These are phyloP conservation scores for Trissoscelio sp. DNA, from an alignment of 2,888 invertebrate genomes.

Conservation along the genomic window DNA sequence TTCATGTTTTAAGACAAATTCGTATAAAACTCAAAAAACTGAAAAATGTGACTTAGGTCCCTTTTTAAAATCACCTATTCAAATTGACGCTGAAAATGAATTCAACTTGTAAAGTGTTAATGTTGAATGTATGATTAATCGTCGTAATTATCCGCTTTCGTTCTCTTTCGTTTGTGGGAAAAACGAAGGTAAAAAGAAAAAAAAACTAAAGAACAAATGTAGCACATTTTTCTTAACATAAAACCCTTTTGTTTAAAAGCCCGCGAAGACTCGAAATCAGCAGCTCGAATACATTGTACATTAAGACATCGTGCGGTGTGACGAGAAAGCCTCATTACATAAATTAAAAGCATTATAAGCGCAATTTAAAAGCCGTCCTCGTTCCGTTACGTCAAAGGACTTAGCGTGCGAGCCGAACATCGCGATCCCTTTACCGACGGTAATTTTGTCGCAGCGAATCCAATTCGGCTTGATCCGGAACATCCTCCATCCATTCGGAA, in stretches of 20 bases:
- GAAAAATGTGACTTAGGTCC: too few species aligned
- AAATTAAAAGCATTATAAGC: constrained; percentile 29
- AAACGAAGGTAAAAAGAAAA: too few species aligned
- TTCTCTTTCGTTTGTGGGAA: too few species aligned
- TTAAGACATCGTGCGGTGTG: not conserved
- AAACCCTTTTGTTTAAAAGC: not conserved
- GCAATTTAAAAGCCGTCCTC: constrained; percentile 16
- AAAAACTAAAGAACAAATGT: too few species aligned
- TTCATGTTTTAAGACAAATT: too few species aligned
- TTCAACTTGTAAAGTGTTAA: too few species aligned
- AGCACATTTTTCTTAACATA: too few species aligned
- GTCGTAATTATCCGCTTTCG: too few species aligned
- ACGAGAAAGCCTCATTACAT: constrained; percentile 30
- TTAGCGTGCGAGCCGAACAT: constrained; percentile 29
- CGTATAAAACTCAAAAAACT: too few species aligned
- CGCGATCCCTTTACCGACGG: constrained; percentile 30
- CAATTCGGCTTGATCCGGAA: constrained; percentile 53
- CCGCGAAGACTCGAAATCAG: not conserved
- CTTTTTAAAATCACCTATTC: too few species aligned
- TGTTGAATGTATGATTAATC: too few species aligned
- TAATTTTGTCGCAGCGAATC: constrained; percentile 52
- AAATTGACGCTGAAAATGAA: too few species aligned
- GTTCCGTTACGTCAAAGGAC: constrained; percentile 28
- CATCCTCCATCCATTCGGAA: constrained; percentile 44
- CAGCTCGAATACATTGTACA: not conserved